These are phyloP conservation scores for Lutraria lutraria DNA, from an alignment of 2,888 invertebrate species.

Conservation along the genomic window DNA sequence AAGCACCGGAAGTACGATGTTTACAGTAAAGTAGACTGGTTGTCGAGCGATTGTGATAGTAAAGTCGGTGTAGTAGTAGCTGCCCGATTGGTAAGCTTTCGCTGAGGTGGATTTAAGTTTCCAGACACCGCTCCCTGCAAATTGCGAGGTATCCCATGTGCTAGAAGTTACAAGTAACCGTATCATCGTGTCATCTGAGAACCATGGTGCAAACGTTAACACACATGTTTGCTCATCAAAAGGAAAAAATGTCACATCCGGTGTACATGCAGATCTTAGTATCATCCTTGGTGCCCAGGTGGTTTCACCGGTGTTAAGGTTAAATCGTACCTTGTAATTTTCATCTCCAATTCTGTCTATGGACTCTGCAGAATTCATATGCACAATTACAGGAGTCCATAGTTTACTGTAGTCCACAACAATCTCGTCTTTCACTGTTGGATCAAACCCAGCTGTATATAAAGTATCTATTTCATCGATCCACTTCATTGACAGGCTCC, in stretches of 20 bases:
- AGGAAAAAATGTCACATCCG: slow-evolving; percentile 64
- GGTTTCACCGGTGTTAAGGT: background rate
- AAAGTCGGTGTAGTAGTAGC: slow-evolving; percentile 52
- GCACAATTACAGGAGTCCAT: slow-evolving; percentile 64
- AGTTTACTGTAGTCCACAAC: slow-evolving; percentile 50
- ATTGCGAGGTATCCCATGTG: slow-evolving; percentile 50
- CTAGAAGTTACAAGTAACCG: slow-evolving; percentile 3
- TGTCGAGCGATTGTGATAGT: slow-evolving; percentile 55
- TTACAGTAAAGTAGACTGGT: slow-evolving; percentile 59
- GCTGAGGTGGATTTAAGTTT: slow-evolving; percentile 48
- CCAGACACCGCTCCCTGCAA: slow-evolving; percentile 59
- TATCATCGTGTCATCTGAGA: slow-evolving; percentile 28
- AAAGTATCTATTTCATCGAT: slow-evolving; percentile 33
- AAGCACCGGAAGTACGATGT: slow-evolving; percentile 65
- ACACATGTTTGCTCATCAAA: slow-evolving; percentile 65
- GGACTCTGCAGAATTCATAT: slow-evolving; percentile 61
- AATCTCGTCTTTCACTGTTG: slow-evolving; percentile 8
- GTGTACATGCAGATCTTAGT: slow-evolving; percentile 57
- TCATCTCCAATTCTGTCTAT: slow-evolving; percentile 55
- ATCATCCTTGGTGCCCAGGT: slow-evolving; percentile 65
- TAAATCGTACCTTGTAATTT: slow-evolving; percentile 56
- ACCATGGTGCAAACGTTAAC: slow-evolving; percentile 57
- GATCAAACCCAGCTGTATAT: background rate
- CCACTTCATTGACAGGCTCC: slow-evolving; percentile 60
- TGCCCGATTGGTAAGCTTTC: background rate